phyloP scores from a whole-genome alignment of 2,888 invertebrate species.

The Tenthredo distinguenda region DNA sequence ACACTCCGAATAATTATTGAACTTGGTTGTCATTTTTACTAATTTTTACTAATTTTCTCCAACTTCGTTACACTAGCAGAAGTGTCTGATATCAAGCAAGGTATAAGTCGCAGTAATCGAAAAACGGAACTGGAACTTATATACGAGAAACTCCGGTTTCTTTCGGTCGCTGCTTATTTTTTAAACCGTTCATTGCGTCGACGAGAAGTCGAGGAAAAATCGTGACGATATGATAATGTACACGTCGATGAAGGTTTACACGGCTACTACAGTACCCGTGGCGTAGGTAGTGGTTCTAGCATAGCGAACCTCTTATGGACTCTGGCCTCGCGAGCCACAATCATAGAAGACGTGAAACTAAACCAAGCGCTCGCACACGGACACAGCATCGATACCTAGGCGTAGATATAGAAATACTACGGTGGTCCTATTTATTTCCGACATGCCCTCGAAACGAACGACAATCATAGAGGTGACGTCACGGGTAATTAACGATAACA shows the following conservation, averaged over 20 bases:
- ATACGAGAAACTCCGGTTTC: no score
- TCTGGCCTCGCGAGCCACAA: slow-evolving; percentile 44
- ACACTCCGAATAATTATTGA: no score
- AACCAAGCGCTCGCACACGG: background rate
- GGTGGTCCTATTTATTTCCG: slow-evolving; percentile 29
- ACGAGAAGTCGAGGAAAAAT: no score
- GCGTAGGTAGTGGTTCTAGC: slow-evolving; percentile 49
- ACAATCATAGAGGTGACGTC: slow-evolving; percentile 13
- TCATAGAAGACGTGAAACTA: slow-evolving; percentile 42
- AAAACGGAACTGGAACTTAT: no score
- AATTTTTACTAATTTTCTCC: no score
- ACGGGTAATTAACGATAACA: slow-evolving; percentile 13
- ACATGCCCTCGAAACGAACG: slow-evolving; percentile 29
- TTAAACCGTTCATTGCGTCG: no score
- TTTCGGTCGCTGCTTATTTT: no score
- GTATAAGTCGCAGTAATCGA: no score
- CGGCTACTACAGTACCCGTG: background rate
- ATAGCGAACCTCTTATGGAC: slow-evolving; percentile 46
- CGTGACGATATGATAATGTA: background rate
- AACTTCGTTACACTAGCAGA: no score
- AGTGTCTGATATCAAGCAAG: no score
- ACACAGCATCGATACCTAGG: background rate
- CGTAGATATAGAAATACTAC: background rate
- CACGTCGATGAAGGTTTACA: slow-evolving; percentile 8
- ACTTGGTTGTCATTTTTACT: no score